Evolutionary conservation across 2,797 vertebrate species (phyloP).

Genomic region (Odontamblyopus rebecca): DNA sequence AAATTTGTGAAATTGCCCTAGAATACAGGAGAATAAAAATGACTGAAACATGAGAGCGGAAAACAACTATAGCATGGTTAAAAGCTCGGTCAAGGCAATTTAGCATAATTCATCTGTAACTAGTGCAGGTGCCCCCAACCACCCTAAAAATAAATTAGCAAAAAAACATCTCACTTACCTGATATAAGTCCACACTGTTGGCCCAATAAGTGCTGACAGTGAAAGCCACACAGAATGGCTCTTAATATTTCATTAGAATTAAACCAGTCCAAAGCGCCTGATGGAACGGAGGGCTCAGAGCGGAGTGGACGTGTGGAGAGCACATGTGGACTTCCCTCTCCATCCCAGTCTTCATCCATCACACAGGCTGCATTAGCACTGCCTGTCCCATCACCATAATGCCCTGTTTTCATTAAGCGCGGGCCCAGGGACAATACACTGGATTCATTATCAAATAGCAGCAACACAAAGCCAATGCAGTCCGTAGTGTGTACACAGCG

Average conservation of each 20-base stretch:
- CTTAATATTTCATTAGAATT: neutral
- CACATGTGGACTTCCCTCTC: neutral
- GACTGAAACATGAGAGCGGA: too few relatives aligned
- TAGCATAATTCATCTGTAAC: too few relatives aligned
- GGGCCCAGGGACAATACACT: neutral
- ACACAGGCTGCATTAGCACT: neutral
- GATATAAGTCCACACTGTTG: neutral
- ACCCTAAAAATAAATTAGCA: too few relatives aligned
- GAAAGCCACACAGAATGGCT: neutral
- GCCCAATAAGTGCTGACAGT: neutral
- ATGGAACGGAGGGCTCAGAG: neutral
- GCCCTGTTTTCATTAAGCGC: neutral
- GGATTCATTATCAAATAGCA: neutral
- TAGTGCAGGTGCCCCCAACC: too few relatives aligned
- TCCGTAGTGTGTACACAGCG: neutral
- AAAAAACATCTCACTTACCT: neutral
- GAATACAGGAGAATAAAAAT: too few relatives aligned
- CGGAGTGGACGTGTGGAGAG: neutral
- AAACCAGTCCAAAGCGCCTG: neutral
- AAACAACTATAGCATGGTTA: too few relatives aligned
- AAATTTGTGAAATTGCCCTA: too few relatives aligned
- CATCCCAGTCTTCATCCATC: constrained; percentile 10
- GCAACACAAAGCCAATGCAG: neutral
- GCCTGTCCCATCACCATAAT: neutral
- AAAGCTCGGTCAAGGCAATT: too few relatives aligned